Evolutionary conservation across 2,797 vertebrate species (phyloP).

Genomic region (Kryptolebias ocellatus): DNA sequence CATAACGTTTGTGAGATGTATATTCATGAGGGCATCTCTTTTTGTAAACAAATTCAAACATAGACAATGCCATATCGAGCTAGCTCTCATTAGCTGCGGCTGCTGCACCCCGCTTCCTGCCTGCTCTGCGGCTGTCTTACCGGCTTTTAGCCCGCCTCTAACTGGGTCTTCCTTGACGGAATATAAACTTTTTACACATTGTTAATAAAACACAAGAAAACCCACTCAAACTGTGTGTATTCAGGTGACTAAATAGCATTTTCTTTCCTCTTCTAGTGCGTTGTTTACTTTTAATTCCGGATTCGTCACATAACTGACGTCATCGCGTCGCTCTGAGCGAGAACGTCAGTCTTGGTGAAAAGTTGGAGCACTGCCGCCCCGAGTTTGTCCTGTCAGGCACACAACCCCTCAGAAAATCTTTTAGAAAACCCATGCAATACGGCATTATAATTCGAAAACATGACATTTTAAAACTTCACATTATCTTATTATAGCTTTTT

Average conservation of each 20-base stretch:
- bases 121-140: constrained; percentile 43
- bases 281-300: constrained; percentile 79
- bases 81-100: constrained; percentile 47
- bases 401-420: neutral
- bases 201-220: constrained; percentile 7
- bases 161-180: constrained; percentile 21
- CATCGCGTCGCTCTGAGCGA: constrained; percentile 5
- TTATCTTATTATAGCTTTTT: neutral
- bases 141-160: constrained; percentile 32
- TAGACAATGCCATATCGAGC: constrained; percentile 36
- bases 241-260: constrained; percentile 26
- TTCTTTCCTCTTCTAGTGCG: constrained; percentile 17
- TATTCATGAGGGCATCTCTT: constrained; percentile 23
- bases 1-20: constrained; percentile 16
- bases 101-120: constrained; percentile 36
- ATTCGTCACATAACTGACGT: constrained; percentile 40
- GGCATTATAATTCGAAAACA: neutral
- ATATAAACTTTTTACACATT: constrained; percentile 21
- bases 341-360: too few species aligned
- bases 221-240: neutral
- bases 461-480: neutral
- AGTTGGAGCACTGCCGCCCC: rapidly evolving
- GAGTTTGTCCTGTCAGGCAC: constrained; percentile 23
- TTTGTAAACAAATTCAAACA: constrained; percentile 41
- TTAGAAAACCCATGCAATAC: too few species aligned